These are phyloP conservation scores for Vicugna pacos DNA, from an alignment of 2,113 vertebrate genomes.

Conservation along the genomic window DNA sequence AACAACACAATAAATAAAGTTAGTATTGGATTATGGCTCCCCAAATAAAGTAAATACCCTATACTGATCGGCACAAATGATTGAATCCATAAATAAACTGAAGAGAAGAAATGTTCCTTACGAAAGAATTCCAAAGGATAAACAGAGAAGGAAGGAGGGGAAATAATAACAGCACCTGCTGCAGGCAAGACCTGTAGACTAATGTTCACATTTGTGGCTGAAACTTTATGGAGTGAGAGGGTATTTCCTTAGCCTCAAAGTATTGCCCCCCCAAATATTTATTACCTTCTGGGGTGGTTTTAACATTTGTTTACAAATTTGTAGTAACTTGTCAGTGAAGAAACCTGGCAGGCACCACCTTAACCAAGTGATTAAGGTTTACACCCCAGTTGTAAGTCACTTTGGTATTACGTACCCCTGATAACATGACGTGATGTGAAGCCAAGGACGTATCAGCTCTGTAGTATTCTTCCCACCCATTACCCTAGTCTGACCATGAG, in stretches of 20 bases:
- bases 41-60: background rate
- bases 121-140: background rate
- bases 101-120: background rate
- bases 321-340: background rate
- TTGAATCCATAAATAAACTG: background rate
- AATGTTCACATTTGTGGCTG: background rate
- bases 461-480: background rate
- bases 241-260: background rate
- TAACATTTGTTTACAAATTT: slow-evolving; percentile 13
- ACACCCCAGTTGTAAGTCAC: background rate
- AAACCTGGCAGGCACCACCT: background rate
- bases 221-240: background rate
- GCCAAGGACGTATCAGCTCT: background rate
- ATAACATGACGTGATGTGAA: background rate
- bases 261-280: background rate
- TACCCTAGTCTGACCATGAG: background rate
- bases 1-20: background rate
- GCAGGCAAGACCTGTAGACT: background rate
- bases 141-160: background rate
- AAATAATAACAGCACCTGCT: background rate
- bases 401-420: background rate
- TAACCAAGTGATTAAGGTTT: background rate
- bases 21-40: background rate
- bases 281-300: background rate
- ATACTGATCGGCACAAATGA: background rate